Base-by-base conservation (phyloP, 2,113 vertebrate genomes). In the Pongo abelii region DNA sequence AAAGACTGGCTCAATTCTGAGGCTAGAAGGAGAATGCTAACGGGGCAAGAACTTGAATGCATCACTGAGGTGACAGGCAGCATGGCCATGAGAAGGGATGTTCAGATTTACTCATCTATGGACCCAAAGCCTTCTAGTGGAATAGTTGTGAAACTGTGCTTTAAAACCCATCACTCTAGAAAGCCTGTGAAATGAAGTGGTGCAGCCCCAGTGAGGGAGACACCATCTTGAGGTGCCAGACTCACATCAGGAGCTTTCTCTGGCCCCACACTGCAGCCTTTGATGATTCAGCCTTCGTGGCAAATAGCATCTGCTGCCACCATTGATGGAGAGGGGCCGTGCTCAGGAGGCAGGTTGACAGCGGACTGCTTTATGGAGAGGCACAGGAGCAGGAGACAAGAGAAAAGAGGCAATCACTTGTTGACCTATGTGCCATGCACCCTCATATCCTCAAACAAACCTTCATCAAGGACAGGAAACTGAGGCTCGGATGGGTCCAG, bases 51-150 rank as follows among this genome's bases (percentile, higher is more conserved):
- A 17, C 18, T 18, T 23, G 87, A 84, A 57, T 1, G 2, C n/a
- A n/a, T 38, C 74, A 1, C 23, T 90, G 38, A 43, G 1, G 55
- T 3, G 4, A n/a, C 22, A n/a, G 74, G 40, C 16, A n/a, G 40
- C n/a, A 9, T 1, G 6, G n/a, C 10, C 10, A 16, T 13, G 18
- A 27, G 25, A 74, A 52, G 77, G 18, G 57, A 55, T 8, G 18
- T n/a, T 75, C 75, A 69, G 40, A 77, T 55, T 84, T 89, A 92
- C 55, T 84, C 75, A 64, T 38, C 72, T 20, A 20, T 96, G 69
- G 69, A 64, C 48, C 83, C 30, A 77, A 77, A 75, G 38, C 59
- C 75, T 93, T 80, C 50, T 77, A 40, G 14, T 78, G 18, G 50
- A 35, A 92, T 38, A 46, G 89, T 61, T 94, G 25, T 59, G 87